Evolutionary conservation across 1,140 invertebrate genomes (phyloP).

Genomic region (Centruroides sculpturatus): DNA sequence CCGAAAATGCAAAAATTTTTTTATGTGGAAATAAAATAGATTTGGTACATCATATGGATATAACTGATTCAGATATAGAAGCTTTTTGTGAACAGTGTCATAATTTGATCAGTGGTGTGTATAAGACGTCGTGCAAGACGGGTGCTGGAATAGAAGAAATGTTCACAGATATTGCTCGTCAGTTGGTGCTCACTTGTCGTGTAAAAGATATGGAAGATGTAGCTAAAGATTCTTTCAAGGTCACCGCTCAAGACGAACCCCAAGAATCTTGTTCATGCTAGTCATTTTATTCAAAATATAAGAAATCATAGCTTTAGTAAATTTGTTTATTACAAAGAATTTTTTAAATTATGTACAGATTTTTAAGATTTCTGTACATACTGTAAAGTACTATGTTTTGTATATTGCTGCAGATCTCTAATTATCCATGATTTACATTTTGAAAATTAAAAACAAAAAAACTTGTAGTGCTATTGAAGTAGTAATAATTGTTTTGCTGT

Average conservation of each 20-base stretch:
- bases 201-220: conserved; percentile 16
- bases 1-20: conserved; percentile 85
- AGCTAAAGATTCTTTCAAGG: conserved; percentile 16
- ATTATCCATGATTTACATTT: too few relatives aligned
- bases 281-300: too few relatives aligned
- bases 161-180: conserved; percentile 20
- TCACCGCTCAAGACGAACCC: conserved; percentile 9
- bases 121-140: conserved; percentile 78
- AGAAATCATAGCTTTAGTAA: too few relatives aligned
- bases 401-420: too few relatives aligned
- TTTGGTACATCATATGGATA: conserved; percentile 49
- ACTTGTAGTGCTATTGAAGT: too few relatives aligned
- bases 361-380: too few relatives aligned
- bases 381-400: too few relatives aligned
- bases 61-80: conserved; percentile 77
- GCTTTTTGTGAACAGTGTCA: conserved; percentile 85
- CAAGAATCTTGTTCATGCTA: conserved; percentile 8
- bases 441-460: too few relatives aligned
- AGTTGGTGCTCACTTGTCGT: conserved; percentile 9
- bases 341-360: too few relatives aligned
- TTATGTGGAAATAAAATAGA: conserved; percentile 81
- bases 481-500: too few relatives aligned
- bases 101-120: conserved; percentile 70
- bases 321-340: too few relatives aligned
- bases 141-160: conserved; percentile 21